Percentiles rank a stretch among this genome's conserved stretches.
Evolutionary conservation across 2,888 invertebrate genomes (phyloP).

Genomic region (Oxycera nigricornis): DNA sequence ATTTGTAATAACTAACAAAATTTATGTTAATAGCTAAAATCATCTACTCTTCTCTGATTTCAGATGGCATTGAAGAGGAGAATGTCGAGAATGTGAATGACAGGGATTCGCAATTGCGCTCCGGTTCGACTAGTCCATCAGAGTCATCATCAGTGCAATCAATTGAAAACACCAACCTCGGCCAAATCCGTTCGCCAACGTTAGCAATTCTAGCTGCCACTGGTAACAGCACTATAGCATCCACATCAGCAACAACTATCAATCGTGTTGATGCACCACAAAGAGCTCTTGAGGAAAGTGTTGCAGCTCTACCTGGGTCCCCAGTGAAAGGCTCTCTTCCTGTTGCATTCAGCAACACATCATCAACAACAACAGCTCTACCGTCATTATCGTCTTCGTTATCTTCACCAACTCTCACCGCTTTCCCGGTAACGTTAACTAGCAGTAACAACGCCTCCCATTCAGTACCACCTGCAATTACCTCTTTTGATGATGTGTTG

Average conservation of each 20-base stretch:
- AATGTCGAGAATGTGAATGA: conserved; percentile 37
- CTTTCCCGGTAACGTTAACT: background rate
- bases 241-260: conserved; percentile 11
- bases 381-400: conserved; percentile 26
- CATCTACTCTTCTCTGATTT: conserved; percentile 26
- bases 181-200: conserved; percentile 43
- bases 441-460: background rate
- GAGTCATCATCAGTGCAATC: conserved; percentile 44
- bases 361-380: background rate
- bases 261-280: conserved; percentile 3
- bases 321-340: background rate
- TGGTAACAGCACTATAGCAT: background rate
- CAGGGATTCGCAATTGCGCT: conserved; percentile 38
- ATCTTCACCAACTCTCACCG: background rate
- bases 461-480: background rate
- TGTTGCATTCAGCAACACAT: background rate
- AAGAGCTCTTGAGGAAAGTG: background rate
- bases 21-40: too few species aligned
- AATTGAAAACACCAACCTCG: conserved; percentile 44
- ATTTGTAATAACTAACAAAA: too few species aligned
- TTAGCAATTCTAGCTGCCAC: conserved; percentile 47
- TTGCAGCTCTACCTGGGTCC: background rate
- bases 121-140: conserved; percentile 47
- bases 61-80: conserved; percentile 46
- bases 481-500: background rate